Base-by-base conservation (phyloP, 2,113 vertebrate species). In the Hirundichthys speculiger region DNA sequence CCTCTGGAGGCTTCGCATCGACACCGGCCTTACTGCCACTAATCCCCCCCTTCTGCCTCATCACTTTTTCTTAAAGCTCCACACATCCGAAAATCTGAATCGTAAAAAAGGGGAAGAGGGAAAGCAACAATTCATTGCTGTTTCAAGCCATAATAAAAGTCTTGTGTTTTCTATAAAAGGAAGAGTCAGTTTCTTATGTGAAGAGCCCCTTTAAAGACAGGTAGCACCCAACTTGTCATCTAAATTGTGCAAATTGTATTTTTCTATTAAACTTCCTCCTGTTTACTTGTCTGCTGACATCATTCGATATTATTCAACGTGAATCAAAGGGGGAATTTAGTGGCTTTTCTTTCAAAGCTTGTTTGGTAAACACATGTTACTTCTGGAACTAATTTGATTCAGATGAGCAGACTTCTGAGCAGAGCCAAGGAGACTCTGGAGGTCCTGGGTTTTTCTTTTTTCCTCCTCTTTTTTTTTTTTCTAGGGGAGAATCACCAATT, bases 311-410 rank as follows among this genome's bases (percentile, higher is more conserved):
- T 21, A 24, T 43, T 48, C 50, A 24, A 57, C 52, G 45, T 59
- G 60, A 71, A n/a, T 75, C 68, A 80, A 71, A 83, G 64, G 5
- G 43, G 41, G 56, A 76, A 67, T 59, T 68, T 52, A 66, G 64
- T 11, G 12, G 20, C 21, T 15, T 42, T 64, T 69, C 63, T 34
- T 1, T 65, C 76, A 60, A 60, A 73, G 76, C n/a, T 66, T 5
- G 52, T 66, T 69, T 20, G 27, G 53, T 81, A 77, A 82, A 82
- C 79, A 80, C 47, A 39, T 52, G 1, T 68, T 46, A 70, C 58
- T 73, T 5, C 9, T 48, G 60, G 47, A 78, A 62, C 66, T 82
- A 88, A 88, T 86, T 79, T 34, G 53, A 79, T 72, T 72, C 78
- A 80, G 69, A 79, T 76, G 73, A 79, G 55, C 47, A 68, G 81